Conservation (phyloP, 2,888 invertebrate species). For the Andrena bicolor region DNA sequence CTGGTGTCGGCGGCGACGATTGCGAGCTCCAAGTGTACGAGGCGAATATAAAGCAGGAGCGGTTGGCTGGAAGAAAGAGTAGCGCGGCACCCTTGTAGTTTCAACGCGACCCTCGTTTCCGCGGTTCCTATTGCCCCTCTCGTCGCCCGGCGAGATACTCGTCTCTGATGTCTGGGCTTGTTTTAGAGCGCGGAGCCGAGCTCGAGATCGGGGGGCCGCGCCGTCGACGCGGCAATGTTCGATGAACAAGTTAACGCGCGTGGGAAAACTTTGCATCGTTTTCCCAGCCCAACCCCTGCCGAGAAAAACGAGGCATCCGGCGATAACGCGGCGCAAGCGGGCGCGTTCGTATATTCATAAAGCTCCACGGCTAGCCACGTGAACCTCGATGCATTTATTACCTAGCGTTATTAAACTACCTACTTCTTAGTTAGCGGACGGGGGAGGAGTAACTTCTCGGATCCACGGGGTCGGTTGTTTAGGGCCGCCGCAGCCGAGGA, state of each 20-base stretch:
- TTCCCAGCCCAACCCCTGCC: background rate
- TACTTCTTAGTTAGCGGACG: conserved; percentile 63
- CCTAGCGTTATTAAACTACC: conserved; percentile 55
- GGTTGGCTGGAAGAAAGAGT: conserved; percentile 18
- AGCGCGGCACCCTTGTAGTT: conserved; percentile 42
- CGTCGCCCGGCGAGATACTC: conserved; percentile 73
- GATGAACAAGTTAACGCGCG: conserved; percentile 17
- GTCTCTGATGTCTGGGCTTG: conserved; percentile 75
- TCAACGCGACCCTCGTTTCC: conserved; percentile 49
- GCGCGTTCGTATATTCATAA: conserved; percentile 63
- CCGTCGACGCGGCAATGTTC: background rate
- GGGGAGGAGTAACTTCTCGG: conserved; percentile 25
- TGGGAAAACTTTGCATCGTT: conserved; percentile 29
- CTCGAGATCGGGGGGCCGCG: background rate
- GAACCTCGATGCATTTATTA: conserved; percentile 58
- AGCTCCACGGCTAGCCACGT: conserved; percentile 20
- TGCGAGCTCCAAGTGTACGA: conserved; percentile 42
- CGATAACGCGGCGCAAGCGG: conserved; percentile 27
- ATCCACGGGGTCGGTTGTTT: background rate
- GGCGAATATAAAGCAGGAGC: conserved; percentile 15
- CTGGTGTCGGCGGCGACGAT: conserved; percentile 34
- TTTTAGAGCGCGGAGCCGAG: background rate
- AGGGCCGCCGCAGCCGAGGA: background rate
- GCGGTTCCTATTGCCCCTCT: conserved; percentile 36
- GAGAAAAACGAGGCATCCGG: conserved; percentile 42